phyloP scores from a whole-genome alignment of 2,797 vertebrate species.

The Coluber constrictor region DNA sequence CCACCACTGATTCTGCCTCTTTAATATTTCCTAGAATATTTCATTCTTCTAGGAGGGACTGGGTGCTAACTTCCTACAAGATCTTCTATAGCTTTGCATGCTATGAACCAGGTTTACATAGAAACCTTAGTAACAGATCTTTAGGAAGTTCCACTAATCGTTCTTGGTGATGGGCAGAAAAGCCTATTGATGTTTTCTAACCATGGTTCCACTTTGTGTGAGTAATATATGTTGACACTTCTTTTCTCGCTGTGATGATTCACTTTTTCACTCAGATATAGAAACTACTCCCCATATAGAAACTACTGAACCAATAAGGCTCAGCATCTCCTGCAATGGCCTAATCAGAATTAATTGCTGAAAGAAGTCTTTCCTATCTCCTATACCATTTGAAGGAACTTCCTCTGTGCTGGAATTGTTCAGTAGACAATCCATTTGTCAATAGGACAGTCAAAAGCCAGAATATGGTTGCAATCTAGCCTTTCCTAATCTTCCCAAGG shows the following conservation, averaged over 20 bases:
- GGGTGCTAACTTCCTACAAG: too few relatives aligned
- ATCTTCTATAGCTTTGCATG: neutral
- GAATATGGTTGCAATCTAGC: neutral
- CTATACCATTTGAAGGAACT: too few relatives aligned
- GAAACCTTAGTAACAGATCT: neutral
- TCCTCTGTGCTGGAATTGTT: neutral
- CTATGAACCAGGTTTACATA: neutral
- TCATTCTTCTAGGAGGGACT: too few relatives aligned
- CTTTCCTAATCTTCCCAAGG: conserved; percentile 15
- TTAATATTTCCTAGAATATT: too few relatives aligned
- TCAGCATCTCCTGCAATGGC: too few relatives aligned
- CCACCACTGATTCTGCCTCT: too few relatives aligned
- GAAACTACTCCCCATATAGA: neutral
- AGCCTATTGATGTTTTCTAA: neutral
- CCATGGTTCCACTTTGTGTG: neutral
- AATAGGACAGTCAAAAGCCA: neutral
- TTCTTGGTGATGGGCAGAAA: neutral
- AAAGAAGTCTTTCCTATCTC: neutral
- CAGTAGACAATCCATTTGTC: neutral
- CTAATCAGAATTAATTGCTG: neutral
- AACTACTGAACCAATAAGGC: too few relatives aligned
- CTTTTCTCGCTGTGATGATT: too few relatives aligned
- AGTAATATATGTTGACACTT: neutral
- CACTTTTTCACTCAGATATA: neutral
- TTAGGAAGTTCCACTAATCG: neutral